Evolutionary conservation across 2,113 vertebrate species (phyloP).

Genomic region (Xenopus tropicalis): UCB_Xtro_10.0 CM004447.2:134841501-134842000

Average conservation of each 20-base stretch:
- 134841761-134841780: too few species aligned
- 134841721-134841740: neutral
- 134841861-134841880: too few species aligned
- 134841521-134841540: neutral
- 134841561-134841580: too few species aligned
- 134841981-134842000: slow-evolving; percentile 81
- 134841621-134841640: too few species aligned
- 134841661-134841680: too few species aligned
- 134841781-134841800: too few species aligned
- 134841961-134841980: slow-evolving; percentile 73
- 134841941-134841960: slow-evolving; percentile 67
- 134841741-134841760: too few species aligned
- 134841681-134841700: too few species aligned
- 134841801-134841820: too few species aligned
- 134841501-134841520: too few species aligned
- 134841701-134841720: too few species aligned
- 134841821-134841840: slow-evolving; percentile 25
- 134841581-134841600: neutral
- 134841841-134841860: slow-evolving; percentile 18
- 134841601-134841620: neutral
- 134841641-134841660: neutral
- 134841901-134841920: slow-evolving; percentile 51
- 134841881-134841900: slow-evolving; percentile 14
- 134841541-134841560: neutral
- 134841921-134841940: slow-evolving; percentile 61